Evolutionary conservation across 2,888 invertebrate genomes (phyloP).

Genomic region (Candidula unifasciata): DNA sequence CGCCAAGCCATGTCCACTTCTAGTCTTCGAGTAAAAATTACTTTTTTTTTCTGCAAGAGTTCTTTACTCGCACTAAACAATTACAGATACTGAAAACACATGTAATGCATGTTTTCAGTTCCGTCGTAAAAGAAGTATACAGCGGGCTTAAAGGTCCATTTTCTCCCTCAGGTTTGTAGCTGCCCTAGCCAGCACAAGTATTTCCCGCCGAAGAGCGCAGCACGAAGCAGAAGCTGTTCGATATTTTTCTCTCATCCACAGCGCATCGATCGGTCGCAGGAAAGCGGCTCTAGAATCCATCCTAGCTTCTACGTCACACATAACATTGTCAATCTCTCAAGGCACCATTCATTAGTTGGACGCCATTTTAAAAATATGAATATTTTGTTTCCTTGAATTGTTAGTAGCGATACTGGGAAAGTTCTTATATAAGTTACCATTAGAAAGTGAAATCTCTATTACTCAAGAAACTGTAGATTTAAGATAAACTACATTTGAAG

Average conservation of each 20-base stretch:
- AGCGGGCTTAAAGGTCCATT: too few species aligned
- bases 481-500: not conserved
- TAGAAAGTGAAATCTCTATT: not conserved
- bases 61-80: too few species aligned
- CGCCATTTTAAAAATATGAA: constrained; percentile 33
- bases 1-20: too few species aligned
- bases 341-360: constrained; percentile 29
- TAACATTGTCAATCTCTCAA: constrained; percentile 42
- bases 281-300: constrained; percentile 25
- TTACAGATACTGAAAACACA: too few species aligned
- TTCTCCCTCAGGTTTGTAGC: not conserved
- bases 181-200: not conserved
- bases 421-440: not conserved
- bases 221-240: not conserved
- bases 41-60: too few species aligned
- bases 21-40: too few species aligned
- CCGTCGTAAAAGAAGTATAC: too few species aligned
- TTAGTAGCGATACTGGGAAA: not conserved
- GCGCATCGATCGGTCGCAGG: constrained; percentile 39
- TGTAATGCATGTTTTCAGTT: too few species aligned
- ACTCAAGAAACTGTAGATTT: not conserved
- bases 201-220: not conserved
- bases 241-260: constrained; percentile 36
- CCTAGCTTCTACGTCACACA: constrained; percentile 40
- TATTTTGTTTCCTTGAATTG: not conserved